Evolutionary conservation across 2,113 vertebrate genomes (phyloP).

Genomic region (Silurus asotus): DNA sequence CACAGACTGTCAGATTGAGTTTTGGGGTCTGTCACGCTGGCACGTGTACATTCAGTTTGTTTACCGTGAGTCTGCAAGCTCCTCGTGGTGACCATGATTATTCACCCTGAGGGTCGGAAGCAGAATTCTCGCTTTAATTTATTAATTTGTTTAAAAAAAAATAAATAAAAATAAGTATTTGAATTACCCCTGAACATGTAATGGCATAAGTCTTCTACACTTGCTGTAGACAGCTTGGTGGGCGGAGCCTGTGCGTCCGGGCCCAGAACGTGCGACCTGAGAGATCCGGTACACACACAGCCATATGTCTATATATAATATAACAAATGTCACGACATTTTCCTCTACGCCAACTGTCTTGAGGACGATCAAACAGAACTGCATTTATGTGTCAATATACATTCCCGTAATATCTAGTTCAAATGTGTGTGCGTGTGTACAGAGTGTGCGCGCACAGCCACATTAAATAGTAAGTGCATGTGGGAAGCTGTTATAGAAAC

Average conservation of each 20-base stretch:
- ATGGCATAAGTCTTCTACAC: background rate
- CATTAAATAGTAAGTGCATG: background rate
- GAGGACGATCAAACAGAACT: background rate
- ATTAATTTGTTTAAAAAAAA: background rate
- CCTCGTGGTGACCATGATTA: background rate
- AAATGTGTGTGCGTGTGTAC: too few species aligned
- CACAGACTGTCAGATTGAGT: background rate
- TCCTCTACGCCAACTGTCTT: background rate
- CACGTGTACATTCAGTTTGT: constrained; percentile 28
- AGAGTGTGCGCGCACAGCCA: background rate
- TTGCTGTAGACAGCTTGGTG: constrained; percentile 59
- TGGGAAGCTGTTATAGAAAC: background rate
- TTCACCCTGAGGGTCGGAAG: background rate
- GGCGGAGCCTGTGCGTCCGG: constrained; percentile 59
- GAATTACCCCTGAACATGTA: background rate
- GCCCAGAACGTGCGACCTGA: constrained; percentile 27
- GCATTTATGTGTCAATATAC: background rate
- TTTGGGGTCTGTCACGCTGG: background rate
- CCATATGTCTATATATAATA: background rate
- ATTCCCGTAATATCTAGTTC: background rate
- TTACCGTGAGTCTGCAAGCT: constrained; percentile 19
- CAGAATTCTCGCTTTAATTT: background rate
- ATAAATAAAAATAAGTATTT: background rate
- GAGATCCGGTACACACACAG: constrained; percentile 38
- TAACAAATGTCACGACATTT: background rate